Base-by-base conservation (phyloP, 2,797 vertebrate species). In the Scomberomorus guttatus region DNA sequence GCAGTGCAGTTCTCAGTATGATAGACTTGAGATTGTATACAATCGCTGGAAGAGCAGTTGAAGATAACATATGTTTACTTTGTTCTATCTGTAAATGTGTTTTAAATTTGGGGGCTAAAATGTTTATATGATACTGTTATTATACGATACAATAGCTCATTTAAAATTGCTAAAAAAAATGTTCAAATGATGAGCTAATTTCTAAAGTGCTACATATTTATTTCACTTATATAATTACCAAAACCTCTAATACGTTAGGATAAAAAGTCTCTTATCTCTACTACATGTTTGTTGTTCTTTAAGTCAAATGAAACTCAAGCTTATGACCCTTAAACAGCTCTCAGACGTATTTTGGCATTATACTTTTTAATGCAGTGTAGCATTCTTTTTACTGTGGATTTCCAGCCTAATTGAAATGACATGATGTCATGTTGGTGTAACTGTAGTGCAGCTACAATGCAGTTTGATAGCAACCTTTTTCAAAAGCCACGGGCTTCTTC, bases 401-500 rank as follows among this genome's bases (percentile, higher is more conserved):
- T n/a, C 13, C 29, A 13, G 15, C 37, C 18, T 70, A 4, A 66
- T 64, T 3, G 22, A 55, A n/a, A 22, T 37, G 20, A 50, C 51
- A 44, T 18, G 0, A 52, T 59, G 25, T 39, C 32, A 54, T 14
- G 8, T 13, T 63, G 20, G 9, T 56, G 55, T 34, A 57, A 20
- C 32, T 44, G 44, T 17, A 6, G 22, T n/a, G 48, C 18, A 22
- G 39, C 46, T 69, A 29, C 13, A 68, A 63, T 52, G 4, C 46
- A 63, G 17, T 24, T 44, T 68, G 22, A 68, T 48, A 29, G 60
- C 51, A 58, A 65, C 61, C 60, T 27, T 66, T 78, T 72, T 60
- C 46, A 78, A 50, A 64, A 55, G 25, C 14, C 39, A 56, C 10
- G 6, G 22, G 1, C 58, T 3, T n/a, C 58, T 48, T 48, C 6